These are phyloP conservation scores for Sandelia bainsii DNA, from an alignment of 2,797 vertebrate genomes.

Conservation along the genomic window DNA sequence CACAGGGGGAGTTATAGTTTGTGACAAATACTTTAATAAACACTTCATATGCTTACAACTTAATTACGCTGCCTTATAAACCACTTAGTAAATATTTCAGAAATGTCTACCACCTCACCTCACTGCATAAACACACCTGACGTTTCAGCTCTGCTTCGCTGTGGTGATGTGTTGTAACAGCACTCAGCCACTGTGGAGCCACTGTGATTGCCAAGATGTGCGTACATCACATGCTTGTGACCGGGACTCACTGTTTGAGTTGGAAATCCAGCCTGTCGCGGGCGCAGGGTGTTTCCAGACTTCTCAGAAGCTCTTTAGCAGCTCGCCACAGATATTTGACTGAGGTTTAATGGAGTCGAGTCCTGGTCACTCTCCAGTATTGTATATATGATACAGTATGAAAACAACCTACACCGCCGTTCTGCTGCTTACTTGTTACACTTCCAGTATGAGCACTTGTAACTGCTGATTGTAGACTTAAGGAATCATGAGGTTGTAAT, in stretches of 20 bases:
- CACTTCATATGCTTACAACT: neutral
- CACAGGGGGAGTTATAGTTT: neutral
- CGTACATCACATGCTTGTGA: conserved; percentile 41
- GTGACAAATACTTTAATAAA: conserved; percentile 12
- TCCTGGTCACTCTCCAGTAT: conserved; percentile 25
- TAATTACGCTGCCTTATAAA: neutral
- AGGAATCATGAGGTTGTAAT: conserved; percentile 40
- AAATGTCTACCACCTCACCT: neutral
- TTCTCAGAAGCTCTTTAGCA: conserved; percentile 50
- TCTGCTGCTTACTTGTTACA: conserved; percentile 59
- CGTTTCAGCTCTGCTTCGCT: conserved; percentile 33
- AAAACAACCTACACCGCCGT: conserved; percentile 41
- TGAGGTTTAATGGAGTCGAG: conserved; percentile 54
- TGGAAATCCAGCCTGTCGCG: conserved; percentile 25
- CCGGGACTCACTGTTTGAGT: conserved; percentile 35
- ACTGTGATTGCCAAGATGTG: conserved; percentile 43
- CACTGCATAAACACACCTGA: conserved; percentile 25
- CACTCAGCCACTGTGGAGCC: conserved; percentile 23
- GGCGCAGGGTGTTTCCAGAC: conserved; percentile 35
- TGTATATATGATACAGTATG: conserved; percentile 36
- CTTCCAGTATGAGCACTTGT: conserved; percentile 56
- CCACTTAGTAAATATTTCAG: neutral
- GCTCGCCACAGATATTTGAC: conserved; percentile 42
- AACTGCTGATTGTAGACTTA: conserved; percentile 64
- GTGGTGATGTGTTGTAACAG: conserved; percentile 28